phyloP scores from a whole-genome alignment of 23 tunicate species.

The Ascidia mentula region DNA sequence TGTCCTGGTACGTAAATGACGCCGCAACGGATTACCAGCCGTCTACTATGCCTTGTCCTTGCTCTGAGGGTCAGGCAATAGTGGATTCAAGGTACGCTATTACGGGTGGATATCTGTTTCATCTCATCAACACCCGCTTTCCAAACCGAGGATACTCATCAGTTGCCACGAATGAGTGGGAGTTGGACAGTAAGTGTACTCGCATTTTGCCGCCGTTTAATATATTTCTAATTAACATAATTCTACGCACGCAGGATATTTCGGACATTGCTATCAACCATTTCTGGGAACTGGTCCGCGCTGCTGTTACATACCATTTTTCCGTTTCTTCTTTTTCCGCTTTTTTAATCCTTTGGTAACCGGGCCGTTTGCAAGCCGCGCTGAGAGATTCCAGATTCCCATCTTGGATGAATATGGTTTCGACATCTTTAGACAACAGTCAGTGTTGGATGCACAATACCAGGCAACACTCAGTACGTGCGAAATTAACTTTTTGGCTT shows the following conservation, averaged over 20 bases:
- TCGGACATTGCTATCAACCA: slow-evolving; percentile 15
- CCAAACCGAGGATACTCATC: background rate
- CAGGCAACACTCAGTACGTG: slow-evolving; percentile 6
- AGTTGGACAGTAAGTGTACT: slow-evolving; percentile 12
- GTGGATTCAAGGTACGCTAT: slow-evolving; percentile 10
- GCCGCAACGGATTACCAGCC: background rate
- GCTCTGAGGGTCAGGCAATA: slow-evolving; percentile 20
- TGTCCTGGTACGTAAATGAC: slow-evolving; percentile 44
- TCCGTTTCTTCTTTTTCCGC: background rate
- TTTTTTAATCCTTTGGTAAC: background rate
- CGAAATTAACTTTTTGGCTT: background rate
- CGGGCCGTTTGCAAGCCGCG: slow-evolving; percentile 22
- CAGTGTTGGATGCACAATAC: slow-evolving; percentile 1
- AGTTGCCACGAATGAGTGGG: slow-evolving; percentile 2
- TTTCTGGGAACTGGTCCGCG: slow-evolving; percentile 14
- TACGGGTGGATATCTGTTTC: slow-evolving; percentile 15
- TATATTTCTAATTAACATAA: too few relatives aligned
- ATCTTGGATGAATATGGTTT: slow-evolving; percentile 3
- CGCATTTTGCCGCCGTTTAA: too few relatives aligned
- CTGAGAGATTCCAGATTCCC: slow-evolving; percentile 35
- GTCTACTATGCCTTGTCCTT: slow-evolving; percentile 32
- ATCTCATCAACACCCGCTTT: background rate
- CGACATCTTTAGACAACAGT: background rate
- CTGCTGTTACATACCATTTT: slow-evolving; percentile 4
- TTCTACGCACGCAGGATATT: too few relatives aligned